phyloP scores from a whole-genome alignment of 2,888 invertebrate genomes.

The Lottia scabra region DNA sequence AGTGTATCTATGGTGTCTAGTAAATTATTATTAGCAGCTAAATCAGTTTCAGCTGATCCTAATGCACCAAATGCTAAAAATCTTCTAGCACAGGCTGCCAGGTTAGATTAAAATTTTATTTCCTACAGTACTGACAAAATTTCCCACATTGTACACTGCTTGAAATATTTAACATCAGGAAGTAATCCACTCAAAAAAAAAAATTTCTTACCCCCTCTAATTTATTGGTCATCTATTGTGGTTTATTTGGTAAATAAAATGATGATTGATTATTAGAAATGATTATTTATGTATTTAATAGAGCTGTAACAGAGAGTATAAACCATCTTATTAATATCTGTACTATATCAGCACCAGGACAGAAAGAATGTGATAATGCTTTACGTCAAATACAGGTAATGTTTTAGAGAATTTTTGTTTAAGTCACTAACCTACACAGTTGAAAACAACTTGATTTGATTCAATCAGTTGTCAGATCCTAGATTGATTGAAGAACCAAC shows the following conservation, averaged over 20 bases:
- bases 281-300: conserved; percentile 38
- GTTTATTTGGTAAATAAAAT: too few species aligned
- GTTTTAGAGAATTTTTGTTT: not conserved
- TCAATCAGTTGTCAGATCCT: too few species aligned
- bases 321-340: conserved; percentile 86
- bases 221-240: too few species aligned
- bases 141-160: too few species aligned
- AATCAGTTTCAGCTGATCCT: conserved; percentile 90
- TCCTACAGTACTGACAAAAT: not conserved
- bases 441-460: too few species aligned
- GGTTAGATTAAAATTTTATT: conserved; percentile 57
- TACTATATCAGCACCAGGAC: conserved; percentile 91
- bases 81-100: conserved; percentile 86
- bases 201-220: too few species aligned
- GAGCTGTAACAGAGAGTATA: conserved; percentile 92
- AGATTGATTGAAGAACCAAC: too few species aligned
- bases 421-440: too few species aligned
- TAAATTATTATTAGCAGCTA: conserved; percentile 87
- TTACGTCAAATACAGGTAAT: conserved; percentile 85
- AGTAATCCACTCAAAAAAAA: too few species aligned
- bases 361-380: conserved; percentile 96
- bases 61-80: conserved; percentile 91
- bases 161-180: too few species aligned
- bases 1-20: conserved; percentile 89
- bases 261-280: too few species aligned